Base-by-base conservation (phyloP, 2,113 vertebrate genomes). In the Galbula dea region DNA sequence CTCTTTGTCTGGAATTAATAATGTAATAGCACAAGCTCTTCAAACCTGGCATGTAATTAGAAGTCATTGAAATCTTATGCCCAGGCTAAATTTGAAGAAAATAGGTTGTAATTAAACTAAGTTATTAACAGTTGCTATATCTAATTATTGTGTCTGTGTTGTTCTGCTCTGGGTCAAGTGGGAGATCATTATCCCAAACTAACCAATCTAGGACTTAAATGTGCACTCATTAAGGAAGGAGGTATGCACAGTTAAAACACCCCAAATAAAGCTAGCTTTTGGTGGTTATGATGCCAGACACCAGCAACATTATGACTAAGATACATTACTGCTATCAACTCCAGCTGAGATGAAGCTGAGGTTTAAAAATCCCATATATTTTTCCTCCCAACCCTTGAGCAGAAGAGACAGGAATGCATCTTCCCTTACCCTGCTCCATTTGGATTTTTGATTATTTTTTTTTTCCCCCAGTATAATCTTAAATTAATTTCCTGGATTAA, bases 51-150 rank as follows among this genome's bases (percentile, higher is more conserved):
- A 43, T 43, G 36, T 93, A 91, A 95, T 94, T 91, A 88, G 76
- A 86, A 96, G 89, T 88, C 85, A 95, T 83, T 94, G 91, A 88
- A 91, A 59, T 89, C 76, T 91, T 91, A 71, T 36, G 79, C 71
- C 89, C 91, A 52, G 72, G 69, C 57, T 95, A 96, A 74, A 89
- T 83, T 91, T 94, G 85, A 88, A 86, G 91, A 88, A 96, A 96
- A 94, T 81, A 68, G 30, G 4, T 72, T 95, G 75, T 93, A 92
- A 95, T 95, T 94, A 94, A 93, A 83, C 71, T 36, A 89, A 88
- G 88, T 94, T 94, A 92, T 86, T 95, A 95, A 88, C 75, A 77
- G 68, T 95, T 95, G 85, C 51, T 94, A 11, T 91, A 89, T 89
- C 68, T 95, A 94, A 96, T 94, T 95, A 83, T 91, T 94, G 51